Base-by-base conservation (phyloP, 2,888 invertebrate genomes). In the Cheilosia vulpina region DNA sequence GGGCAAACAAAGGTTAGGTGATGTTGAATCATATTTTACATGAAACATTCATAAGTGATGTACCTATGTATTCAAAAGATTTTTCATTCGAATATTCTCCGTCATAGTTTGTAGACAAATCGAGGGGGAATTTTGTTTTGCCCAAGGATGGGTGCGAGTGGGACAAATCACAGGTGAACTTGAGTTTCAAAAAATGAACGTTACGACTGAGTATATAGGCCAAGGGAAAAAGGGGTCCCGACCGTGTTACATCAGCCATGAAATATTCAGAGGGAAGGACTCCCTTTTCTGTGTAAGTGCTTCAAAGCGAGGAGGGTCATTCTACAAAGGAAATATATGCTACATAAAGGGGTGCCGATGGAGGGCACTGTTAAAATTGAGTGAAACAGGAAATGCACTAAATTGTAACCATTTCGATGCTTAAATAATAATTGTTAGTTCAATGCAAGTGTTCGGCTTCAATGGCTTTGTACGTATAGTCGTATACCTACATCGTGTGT, bases 1-100 rank as follows among this genome's bases (percentile, higher is more conserved):
- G 62, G 76, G n/a, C 68, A 77, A 68, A 77, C 77, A 77, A 77
- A 69, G 77, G 69, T 47, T 53, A 55, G 45, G 60, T 68, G 68
- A 53, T 34, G 45, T 38, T 77, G 77, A 77, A 69, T 68, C 69
- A 68, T 77, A 43, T 53, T 58, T 60, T 68, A 52, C 17, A 24
- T 38, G 41, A 60, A 34, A 24, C 34, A 43, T 21, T 15, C 47
- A 47, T 47, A 31, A 34, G 34, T 15, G 9, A 21, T 47, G 19
- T 34, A 21, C 21, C 21, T n/a, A 63, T n/a, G n/a, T n/a, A n/a
- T 34, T 9, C 19, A 15, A 45, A 50, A 15, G 38, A 38, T 52
- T 31, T 21, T 50, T 65, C 7, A 24, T 9, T n/a, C 4, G 27
- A 60, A 60, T 27, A 7, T 65, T 65, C 50, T 9, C 34, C 47